Evolutionary conservation across 1,140 invertebrate species (phyloP).

Genomic region (Portunus trituberculatus): DNA sequence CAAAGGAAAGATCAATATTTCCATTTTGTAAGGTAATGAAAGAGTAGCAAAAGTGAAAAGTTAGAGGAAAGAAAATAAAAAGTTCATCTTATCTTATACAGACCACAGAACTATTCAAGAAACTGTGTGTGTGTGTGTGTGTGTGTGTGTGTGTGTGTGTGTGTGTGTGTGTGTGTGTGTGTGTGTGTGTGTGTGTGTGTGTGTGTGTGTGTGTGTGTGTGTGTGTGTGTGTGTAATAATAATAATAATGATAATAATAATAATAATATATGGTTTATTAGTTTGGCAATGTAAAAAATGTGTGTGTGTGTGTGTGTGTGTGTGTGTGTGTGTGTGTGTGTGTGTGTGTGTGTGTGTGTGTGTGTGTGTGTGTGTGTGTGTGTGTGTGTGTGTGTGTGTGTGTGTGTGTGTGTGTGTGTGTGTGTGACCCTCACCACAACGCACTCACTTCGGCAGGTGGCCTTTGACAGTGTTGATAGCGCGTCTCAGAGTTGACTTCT

Average conservation of each 20-base stretch:
- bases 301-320: background rate
- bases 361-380: constrained; percentile 11
- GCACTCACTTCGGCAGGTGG: constrained; percentile 68
- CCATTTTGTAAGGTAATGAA: too few species aligned
- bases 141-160: background rate
- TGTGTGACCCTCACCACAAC: background rate
- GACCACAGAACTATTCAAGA: background rate
- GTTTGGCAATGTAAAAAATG: background rate
- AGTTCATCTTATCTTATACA: too few species aligned
- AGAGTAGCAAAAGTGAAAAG: too few species aligned
- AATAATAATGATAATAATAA: too few species aligned
- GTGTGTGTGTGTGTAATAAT: background rate
- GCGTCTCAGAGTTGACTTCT: constrained; percentile 63
- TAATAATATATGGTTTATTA: background rate
- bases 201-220: background rate
- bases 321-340: constrained; percentile 11
- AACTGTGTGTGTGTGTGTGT: background rate
- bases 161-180: too few species aligned
- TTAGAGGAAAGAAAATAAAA: too few species aligned
- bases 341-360: background rate
- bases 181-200: too few species aligned
- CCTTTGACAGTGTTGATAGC: constrained; percentile 72
- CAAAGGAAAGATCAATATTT: too few species aligned
- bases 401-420: constrained; percentile 20
- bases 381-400: constrained; percentile 17